phyloP scores from a whole-genome alignment of 64 coral and sea anemone genomes.

The Exaiptasia diaphana region DNA sequence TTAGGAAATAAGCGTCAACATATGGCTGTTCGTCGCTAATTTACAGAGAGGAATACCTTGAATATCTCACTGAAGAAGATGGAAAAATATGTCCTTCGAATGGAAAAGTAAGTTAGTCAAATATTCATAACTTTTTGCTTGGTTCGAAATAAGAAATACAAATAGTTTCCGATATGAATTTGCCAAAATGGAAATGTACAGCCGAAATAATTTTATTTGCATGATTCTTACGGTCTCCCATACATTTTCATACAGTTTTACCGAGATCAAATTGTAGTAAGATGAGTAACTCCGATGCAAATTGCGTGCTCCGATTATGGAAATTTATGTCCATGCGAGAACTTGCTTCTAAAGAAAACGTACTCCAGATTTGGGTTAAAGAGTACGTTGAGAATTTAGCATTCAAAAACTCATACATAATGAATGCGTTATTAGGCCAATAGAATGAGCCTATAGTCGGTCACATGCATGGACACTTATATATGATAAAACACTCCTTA shows the following conservation, averaged over 20 bases:
- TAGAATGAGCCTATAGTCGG: no score
- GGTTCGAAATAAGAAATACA: not conserved
- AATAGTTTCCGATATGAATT: not conserved
- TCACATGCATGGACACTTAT: no score
- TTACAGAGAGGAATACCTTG: not conserved
- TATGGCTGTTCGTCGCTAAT: not conserved
- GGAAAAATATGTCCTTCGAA: not conserved
- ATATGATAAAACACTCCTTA: no score
- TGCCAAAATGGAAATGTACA: not conserved
- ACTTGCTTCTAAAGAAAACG: no score
- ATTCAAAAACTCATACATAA: no score
- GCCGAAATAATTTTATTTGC: not conserved
- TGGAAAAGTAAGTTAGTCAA: not conserved
- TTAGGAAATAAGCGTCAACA: not conserved
- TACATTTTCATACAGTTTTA: not conserved
- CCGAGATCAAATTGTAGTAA: not conserved
- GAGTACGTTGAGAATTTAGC: no score
- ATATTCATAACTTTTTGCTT: not conserved
- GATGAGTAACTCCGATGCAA: not conserved
- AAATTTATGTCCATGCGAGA: not conserved
- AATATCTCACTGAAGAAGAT: not conserved
- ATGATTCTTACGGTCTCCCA: not conserved
- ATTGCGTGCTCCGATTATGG: not conserved
- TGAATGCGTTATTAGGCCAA: no score
- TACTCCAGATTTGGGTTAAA: no score